Base-by-base conservation (phyloP, 2,797 vertebrate species). In the Oreonectes daqikongensis region DNA sequence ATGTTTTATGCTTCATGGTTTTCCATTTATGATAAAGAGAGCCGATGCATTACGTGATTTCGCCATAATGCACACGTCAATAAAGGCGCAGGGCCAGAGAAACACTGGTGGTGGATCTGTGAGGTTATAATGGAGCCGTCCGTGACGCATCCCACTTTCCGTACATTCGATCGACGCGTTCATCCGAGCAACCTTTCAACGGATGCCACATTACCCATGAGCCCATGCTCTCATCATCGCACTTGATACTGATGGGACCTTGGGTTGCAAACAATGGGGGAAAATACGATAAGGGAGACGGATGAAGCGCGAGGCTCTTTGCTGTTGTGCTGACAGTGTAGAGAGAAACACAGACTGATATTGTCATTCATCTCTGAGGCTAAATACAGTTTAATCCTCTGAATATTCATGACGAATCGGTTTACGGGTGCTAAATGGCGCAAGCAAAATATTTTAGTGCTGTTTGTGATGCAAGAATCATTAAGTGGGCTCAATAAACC, bases 111-210 rank as follows among this genome's bases (percentile, higher is more conserved):
- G 55, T 57, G 6, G 55, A 72, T 44, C 38, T 20, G 22, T 71
- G 5, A 42, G 22, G 57, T 72, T 30, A 35, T 7, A 35, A 61
- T 48, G 69, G 1, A 26, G 14, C 42, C 1, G 8, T 48, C 40
- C 40, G 69, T 26, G 30, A 2, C 30, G 14, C 15, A 24, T 52
- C 30, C 59, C 6, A 30, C 59, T 63, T 15, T 50, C 9, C 42
- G 40, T 50, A 18, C 61, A 50, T 63, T 1, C 8, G 30, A 73
- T 73, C 15, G 44, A 63, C 10, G 10, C 71, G 30, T 67, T 75
- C 63, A 66, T 57, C 38, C 18, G 15, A 30, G 26, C 50, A 55
- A 65, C 48, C 72, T 74, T 64, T 74, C 72, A 74, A 22, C 38
- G 46, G 35, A 66, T 1, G 7, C 60, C 35, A 14, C 61, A 30